Conservation (phyloP, 2,113 vertebrate species). For the Phoenicopterus ruber region DNA sequence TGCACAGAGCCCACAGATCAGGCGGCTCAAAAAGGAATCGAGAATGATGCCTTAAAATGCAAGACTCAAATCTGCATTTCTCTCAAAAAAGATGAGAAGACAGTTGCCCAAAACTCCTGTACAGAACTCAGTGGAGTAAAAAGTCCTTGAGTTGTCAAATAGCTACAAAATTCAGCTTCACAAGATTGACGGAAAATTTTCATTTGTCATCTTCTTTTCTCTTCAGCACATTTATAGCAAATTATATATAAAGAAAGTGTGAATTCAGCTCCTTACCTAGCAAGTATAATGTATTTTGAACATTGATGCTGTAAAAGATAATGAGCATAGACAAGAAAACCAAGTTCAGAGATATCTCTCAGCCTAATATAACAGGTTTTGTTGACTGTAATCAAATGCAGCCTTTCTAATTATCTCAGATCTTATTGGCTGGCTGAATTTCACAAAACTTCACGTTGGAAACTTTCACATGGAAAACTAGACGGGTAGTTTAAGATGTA, state of each 20-base stretch:
- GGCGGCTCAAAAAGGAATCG: neutral
- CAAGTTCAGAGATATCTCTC: neutral
- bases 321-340: neutral
- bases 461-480: neutral
- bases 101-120: neutral
- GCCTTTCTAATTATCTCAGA: neutral
- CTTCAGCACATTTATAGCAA: neutral
- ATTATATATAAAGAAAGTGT: neutral
- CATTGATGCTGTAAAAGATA: neutral
- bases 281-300: neutral
- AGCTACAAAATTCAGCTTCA: neutral
- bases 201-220: neutral
- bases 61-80: neutral
- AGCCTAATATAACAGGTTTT: neutral
- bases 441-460: neutral
- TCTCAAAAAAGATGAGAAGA: neutral
- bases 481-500: neutral
- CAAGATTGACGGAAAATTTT: neutral
- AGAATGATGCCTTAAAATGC: neutral
- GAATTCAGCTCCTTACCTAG: neutral
- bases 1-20: neutral
- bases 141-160: neutral
- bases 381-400: neutral
- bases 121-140: neutral
- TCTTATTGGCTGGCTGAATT: neutral